Evolutionary conservation across 2,797 vertebrate genomes (phyloP), one percentile per base, ranked within the genome.

Genomic region (Rhinophrynus dorsalis): DNA sequence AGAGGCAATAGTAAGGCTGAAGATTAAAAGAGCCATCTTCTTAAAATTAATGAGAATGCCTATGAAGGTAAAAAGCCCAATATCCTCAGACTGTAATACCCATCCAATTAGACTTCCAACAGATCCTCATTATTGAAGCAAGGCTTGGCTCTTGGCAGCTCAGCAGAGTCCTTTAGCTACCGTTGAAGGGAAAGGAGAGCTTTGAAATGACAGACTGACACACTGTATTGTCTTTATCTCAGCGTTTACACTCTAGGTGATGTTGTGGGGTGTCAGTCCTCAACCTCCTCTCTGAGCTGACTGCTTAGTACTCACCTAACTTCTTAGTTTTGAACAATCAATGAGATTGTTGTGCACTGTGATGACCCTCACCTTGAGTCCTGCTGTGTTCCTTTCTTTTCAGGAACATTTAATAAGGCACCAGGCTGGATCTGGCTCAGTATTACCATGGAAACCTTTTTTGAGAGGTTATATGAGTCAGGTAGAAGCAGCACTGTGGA

Each of bases 371-470:
- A 58, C 76, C 33, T 51, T 78, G 24, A 1, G 29, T 57, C 11
- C 63, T 74, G 71, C 9, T 1, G 6, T 3, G 1, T 15, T 70
- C 48, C 67, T 80, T 80, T 82, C 79, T 80, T 75, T 32, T 77
- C 78, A 68, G 75, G 74, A 86, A 55, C 69, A 69, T 77, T 90
- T 87, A 85, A 87, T 86, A 87, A 86, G 81, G 80, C 69, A 83
- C 78, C 79, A 80, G 83, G 67, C 74, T 74, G 74, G 73, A 63
- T 80, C 74, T 74, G 74, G 32, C 61, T 80, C 68, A 63, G 70
- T 78, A 86, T 90, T 6, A 1, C 88, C 86, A 90, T 90, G 82
- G 88, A 85, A 91, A 90, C 88, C 79, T 86, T 83, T 81, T 69
- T 85, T 81, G 74, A 54, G 75, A 85, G 84, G 87, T 86, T 84